A percentile compares a stretch with the other conserved stretches of the same genome.
These are phyloP conservation scores for Mechanitis mazaeus DNA, from an alignment of 2,888 invertebrate genomes.

Conservation along the genomic window DNA sequence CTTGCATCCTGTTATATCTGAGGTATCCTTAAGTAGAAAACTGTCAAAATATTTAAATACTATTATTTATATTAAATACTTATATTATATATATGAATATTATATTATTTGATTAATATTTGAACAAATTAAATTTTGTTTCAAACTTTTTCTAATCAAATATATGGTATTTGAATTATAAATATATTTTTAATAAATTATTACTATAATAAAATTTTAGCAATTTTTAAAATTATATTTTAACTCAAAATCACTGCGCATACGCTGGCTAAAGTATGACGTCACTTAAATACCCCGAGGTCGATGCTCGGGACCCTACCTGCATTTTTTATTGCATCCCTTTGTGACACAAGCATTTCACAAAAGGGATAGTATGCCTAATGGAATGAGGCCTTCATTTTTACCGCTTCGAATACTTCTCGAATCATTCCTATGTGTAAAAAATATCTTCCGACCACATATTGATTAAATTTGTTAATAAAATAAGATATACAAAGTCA, in stretches of 20 bases:
- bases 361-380: constrained; percentile 46
- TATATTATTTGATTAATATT: too few relatives aligned
- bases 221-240: background rate
- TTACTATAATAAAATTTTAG: background rate
- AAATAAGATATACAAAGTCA: too few relatives aligned
- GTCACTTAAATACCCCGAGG: constrained; percentile 64
- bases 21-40: background rate
- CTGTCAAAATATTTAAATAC: background rate
- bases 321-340: constrained; percentile 73
- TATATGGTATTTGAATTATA: too few relatives aligned
- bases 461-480: too few relatives aligned
- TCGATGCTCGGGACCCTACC: constrained; percentile 70
- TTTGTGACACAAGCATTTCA: constrained; percentile 56
- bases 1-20: constrained; percentile 49
- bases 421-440: background rate
- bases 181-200: background rate
- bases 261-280: constrained; percentile 48
- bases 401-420: background rate
- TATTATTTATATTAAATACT: background rate
- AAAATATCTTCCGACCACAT: background rate
- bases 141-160: too few relatives aligned
- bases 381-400: constrained; percentile 20
- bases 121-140: too few relatives aligned
- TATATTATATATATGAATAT: too few relatives aligned
- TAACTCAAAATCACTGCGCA: constrained; percentile 30